These are phyloP conservation scores for Rhodophaea formosa DNA, from an alignment of 2,888 invertebrate genomes.

Conservation along the genomic window DNA sequence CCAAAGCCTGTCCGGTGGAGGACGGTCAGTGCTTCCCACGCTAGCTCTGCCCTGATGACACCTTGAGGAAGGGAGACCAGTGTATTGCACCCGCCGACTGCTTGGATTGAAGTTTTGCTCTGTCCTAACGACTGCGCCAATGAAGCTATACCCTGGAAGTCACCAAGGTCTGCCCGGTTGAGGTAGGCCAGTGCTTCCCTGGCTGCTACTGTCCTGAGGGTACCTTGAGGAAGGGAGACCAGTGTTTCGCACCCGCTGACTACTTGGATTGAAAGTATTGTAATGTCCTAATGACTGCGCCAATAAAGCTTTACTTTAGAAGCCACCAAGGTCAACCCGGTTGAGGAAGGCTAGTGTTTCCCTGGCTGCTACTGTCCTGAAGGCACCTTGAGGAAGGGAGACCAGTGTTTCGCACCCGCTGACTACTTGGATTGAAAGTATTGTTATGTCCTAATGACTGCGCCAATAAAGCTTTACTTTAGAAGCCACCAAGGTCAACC, in stretches of 20 bases:
- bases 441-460: too few species aligned
- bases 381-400: too few species aligned
- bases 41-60: constrained; percentile 15
- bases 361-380: too few species aligned
- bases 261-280: too few species aligned
- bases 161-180: not conserved
- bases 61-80: constrained; percentile 80
- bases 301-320: too few species aligned
- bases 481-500: too few species aligned
- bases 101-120: too few species aligned
- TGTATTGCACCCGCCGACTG: constrained; percentile 80
- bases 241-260: constrained; percentile 81
- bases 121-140: too few species aligned
- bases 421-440: constrained; percentile 5
- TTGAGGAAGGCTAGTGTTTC: too few species aligned
- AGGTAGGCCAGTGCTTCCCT: constrained; percentile 84
- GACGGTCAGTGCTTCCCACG: constrained; percentile 87
- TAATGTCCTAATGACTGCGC: too few species aligned
- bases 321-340: too few species aligned
- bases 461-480: too few species aligned
- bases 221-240: constrained; percentile 79
- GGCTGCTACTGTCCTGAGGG: constrained; percentile 43
- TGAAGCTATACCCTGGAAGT: constrained; percentile 31
- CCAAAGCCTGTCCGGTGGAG: not conserved
- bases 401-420: not conserved